phyloP scores from a whole-genome alignment of 2,113 vertebrate genomes.

The Mormyrus iriodes region DNA sequence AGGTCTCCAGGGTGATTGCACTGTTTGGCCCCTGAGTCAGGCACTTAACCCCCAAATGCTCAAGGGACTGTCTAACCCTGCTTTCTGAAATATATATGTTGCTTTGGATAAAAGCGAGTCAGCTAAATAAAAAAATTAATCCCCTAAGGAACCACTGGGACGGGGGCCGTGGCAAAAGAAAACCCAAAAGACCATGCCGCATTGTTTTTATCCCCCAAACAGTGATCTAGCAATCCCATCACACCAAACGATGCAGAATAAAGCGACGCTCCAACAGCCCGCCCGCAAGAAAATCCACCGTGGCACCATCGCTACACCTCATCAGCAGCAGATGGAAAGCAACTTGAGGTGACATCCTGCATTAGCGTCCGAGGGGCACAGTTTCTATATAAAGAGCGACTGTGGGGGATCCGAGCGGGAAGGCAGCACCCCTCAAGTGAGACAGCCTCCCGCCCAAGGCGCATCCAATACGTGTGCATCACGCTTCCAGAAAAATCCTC shows the following conservation, averaged over 20 bases:
- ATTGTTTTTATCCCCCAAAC: not conserved
- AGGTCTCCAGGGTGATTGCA: not conserved
- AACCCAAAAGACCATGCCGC: not conserved
- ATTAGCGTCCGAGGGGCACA: not conserved
- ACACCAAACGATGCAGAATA: not conserved
- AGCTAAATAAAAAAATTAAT: not conserved
- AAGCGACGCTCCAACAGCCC: not conserved
- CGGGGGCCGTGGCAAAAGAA: not conserved
- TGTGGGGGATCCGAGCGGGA: not conserved
- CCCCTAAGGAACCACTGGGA: not conserved
- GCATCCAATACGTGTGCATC: not conserved
- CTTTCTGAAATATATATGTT: not conserved
- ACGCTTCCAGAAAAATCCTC: not conserved
- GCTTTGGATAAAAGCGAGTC: not conserved
- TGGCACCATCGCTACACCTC: not conserved
- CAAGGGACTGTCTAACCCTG: not conserved
- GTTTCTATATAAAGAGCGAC: not conserved
- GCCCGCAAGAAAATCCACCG: not conserved
- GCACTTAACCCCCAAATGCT: not conserved
- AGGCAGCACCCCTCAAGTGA: not conserved
- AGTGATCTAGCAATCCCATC: not conserved
- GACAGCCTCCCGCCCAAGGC: not conserved
- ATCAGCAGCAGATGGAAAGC: not conserved
- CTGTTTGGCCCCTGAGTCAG: not conserved
- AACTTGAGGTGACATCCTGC: slow-evolving; percentile 12